These are phyloP conservation scores for Melanogrammus aeglefinus DNA, from an alignment of 2,797 vertebrate genomes.

Conservation along the genomic window DNA sequence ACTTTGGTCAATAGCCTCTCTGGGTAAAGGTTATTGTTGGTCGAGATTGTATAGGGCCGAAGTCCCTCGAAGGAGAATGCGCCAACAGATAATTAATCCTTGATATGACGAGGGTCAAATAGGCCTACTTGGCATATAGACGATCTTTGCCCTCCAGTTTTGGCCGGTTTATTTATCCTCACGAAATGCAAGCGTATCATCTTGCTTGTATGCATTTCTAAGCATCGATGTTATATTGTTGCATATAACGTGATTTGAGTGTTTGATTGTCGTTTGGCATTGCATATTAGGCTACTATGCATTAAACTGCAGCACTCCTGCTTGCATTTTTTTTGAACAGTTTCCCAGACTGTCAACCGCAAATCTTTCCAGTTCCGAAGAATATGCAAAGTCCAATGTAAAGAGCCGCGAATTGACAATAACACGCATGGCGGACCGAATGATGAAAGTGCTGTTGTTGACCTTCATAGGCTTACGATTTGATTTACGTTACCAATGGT, in stretches of 20 bases:
- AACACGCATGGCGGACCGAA: not conserved
- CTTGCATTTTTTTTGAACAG: not conserved
- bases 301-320: not conserved
- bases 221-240: not conserved
- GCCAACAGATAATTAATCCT: not conserved
- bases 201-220: not conserved
- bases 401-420: no score
- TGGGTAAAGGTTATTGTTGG: conserved; percentile 1
- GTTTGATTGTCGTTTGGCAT: not conserved
- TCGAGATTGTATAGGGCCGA: not conserved
- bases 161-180: not conserved
- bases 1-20: not conserved
- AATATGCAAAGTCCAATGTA: not conserved
- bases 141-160: not conserved
- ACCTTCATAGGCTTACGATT: not conserved
- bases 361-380: not conserved
- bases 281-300: not conserved
- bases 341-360: not conserved
- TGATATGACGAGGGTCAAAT: not conserved
- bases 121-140: no score
- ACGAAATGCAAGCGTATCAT: not conserved
- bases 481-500: not conserved
- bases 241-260: not conserved
- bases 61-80: not conserved
- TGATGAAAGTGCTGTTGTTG: not conserved